A percentile compares a stretch with the other conserved stretches of the same genome.
phyloP scores from a whole-genome alignment of 2,888 invertebrate species.

The Phengaris arion region DNA sequence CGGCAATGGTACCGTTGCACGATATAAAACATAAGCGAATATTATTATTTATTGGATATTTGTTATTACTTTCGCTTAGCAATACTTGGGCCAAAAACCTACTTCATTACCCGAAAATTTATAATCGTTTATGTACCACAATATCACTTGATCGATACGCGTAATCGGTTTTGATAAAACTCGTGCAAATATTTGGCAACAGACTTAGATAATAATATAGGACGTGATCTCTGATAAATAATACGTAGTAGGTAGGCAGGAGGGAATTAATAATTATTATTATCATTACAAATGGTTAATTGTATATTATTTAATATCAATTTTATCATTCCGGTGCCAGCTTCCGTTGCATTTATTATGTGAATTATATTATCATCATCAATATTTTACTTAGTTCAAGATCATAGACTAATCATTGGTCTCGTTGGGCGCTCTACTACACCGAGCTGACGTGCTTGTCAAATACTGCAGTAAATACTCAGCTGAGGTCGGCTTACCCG shows the following conservation, averaged over 20 bases:
- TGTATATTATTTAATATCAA: neutral
- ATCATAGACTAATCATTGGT: too few species aligned
- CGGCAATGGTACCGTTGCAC: neutral
- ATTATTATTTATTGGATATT: too few species aligned
- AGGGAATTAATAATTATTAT: neutral
- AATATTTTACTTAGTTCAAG: too few species aligned
- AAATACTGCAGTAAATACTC: too few species aligned
- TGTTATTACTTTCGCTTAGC: neutral
- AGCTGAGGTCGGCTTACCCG: too few species aligned
- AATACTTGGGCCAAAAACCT: neutral
- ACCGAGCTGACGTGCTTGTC: too few species aligned
- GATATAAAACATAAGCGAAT: neutral
- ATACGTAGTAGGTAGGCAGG: neutral
- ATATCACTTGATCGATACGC: conserved; percentile 13
- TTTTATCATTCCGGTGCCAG: neutral
- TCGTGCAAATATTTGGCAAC: conserved; percentile 22
- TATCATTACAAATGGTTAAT: neutral
- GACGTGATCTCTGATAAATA: neutral
- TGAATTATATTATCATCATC: too few species aligned
- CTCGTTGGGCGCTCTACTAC: too few species aligned
- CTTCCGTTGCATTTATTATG: neutral
- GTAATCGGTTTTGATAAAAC: conserved; percentile 2
- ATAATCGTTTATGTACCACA: neutral
- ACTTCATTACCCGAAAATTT: neutral
- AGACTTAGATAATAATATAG: neutral